Evolutionary conservation across 2,113 vertebrate genomes (phyloP).

Genomic region (Rhinopomastus cyanomelas): DNA sequence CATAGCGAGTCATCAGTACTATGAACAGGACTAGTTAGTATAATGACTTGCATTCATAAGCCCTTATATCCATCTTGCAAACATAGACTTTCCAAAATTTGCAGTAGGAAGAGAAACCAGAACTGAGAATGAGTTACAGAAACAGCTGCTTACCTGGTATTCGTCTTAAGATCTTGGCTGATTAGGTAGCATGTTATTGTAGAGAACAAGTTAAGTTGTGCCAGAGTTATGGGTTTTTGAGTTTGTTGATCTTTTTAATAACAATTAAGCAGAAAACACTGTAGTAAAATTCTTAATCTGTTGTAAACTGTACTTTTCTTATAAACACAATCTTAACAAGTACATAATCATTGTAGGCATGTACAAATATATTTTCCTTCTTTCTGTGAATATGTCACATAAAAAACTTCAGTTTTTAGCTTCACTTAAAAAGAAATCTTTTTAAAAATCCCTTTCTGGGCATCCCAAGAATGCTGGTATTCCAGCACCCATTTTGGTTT

Average conservation of each 20-base stretch:
- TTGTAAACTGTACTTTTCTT: accelerated
- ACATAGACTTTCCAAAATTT: not conserved
- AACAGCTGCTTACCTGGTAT: not conserved
- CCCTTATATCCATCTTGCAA: not conserved
- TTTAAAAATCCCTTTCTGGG: not conserved
- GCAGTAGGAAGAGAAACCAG: not conserved
- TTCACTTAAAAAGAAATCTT: not conserved
- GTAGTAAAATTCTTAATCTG: not conserved
- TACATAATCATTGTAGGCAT: too few species aligned
- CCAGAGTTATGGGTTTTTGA: accelerated
- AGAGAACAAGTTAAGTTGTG: not conserved
- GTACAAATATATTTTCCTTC: too few species aligned
- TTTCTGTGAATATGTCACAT: not conserved
- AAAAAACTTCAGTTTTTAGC: not conserved
- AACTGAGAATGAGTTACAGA: not conserved
- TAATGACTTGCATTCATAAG: not conserved
- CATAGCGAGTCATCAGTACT: not conserved
- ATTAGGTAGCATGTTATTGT: not conserved
- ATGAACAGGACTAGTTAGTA: not conserved
- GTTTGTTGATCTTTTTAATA: not conserved
- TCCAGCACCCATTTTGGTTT: too few species aligned
- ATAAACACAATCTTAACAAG: not conserved
- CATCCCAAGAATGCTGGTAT: too few species aligned
- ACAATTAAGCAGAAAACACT: not conserved
- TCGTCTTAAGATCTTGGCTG: not conserved